phyloP scores from a whole-genome alignment of 2,113 vertebrate species.

The Sander vitreus region DNA sequence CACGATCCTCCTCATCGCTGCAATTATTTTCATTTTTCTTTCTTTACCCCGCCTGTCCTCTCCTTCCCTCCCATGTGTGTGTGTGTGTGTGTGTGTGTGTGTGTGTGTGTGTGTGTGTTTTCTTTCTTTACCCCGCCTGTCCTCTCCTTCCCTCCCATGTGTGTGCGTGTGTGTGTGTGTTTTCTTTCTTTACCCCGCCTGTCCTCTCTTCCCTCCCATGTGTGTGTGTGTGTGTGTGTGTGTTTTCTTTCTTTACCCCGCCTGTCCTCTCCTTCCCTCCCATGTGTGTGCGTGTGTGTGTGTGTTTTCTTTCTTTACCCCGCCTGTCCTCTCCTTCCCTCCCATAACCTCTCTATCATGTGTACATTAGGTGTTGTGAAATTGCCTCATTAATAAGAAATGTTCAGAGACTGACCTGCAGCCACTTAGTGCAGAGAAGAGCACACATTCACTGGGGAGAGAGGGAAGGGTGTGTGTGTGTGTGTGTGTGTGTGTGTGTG shows the following conservation, averaged over 20 bases:
- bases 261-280: no score
- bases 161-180: no score
- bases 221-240: no score
- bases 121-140: no score
- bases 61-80: neutral
- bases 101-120: no score
- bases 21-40: neutral
- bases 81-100: no score
- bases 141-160: no score
- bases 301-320: no score
- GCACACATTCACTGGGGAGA: neutral
- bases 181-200: neutral
- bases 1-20: neutral
- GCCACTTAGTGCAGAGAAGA: slow-evolving; percentile 21
- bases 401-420: slow-evolving; percentile 35
- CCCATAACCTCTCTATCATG: slow-evolving; percentile 1
- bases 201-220: slow-evolving; percentile 1
- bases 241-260: no score
- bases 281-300: no score
- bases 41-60: neutral
- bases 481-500: no score
- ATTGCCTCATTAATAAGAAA: slow-evolving; percentile 54
- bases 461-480: no score
- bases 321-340: slow-evolving; percentile 7
- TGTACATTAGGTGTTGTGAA: slow-evolving; percentile 18